Conservation (phyloP, 2,888 invertebrate species). For the Synergus umbraculus region DNA sequence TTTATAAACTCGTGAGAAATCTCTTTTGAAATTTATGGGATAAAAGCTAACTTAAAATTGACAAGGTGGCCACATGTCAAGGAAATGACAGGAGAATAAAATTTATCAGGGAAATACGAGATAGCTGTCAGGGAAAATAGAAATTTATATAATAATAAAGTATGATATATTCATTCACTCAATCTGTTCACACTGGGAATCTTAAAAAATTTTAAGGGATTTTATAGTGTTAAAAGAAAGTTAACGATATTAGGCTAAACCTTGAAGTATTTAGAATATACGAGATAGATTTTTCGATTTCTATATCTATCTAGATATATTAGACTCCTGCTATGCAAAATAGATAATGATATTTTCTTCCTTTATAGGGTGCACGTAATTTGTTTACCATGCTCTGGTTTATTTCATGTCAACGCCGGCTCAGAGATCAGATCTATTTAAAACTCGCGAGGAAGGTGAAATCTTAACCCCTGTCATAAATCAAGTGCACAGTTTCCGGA, state of each 20-base stretch:
- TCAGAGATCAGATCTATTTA: background rate
- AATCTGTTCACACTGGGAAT: too few relatives aligned
- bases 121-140: too few relatives aligned
- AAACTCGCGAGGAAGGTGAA: background rate
- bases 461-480: conserved; percentile 8
- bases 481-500: conserved; percentile 4
- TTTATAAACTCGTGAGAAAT: too few relatives aligned
- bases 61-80: too few relatives aligned
- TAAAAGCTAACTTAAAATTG: too few relatives aligned
- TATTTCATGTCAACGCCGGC: background rate
- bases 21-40: too few relatives aligned
- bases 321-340: background rate
- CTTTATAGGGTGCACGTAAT: background rate
- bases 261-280: background rate
- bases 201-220: too few relatives aligned
- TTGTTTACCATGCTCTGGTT: background rate
- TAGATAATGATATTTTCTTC: background rate
- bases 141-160: too few relatives aligned
- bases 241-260: background rate
- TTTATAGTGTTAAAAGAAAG: too few relatives aligned
- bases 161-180: too few relatives aligned
- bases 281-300: background rate
- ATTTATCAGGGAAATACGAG: too few relatives aligned
- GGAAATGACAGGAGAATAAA: too few relatives aligned
- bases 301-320: background rate